Evolutionary conservation across 2,113 vertebrate genomes (phyloP), one percentile per base, ranked within the genome.

Genomic region (Petroica traversi): DNA sequence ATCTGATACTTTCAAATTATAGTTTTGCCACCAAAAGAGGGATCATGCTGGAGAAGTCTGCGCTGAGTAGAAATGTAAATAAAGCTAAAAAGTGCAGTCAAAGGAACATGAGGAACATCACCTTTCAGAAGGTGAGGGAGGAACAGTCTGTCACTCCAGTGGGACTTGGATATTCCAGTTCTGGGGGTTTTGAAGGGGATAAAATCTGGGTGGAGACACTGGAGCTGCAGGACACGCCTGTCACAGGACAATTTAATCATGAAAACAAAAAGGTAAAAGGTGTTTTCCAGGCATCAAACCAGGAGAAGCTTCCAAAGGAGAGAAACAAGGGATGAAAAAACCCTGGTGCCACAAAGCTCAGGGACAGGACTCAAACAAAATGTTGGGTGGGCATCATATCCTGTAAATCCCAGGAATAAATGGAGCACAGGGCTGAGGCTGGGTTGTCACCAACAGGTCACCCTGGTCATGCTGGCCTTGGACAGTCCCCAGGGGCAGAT

Each of bases 21-120:
- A 12, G 8, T 11, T 85, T 92, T 68, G 22, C 57, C 40, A 22
- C n/a, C 46, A 38, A 29, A 85, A 46, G 16, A 51, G 29, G 25
- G 19, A 77, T 31, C 25, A 11, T 19, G 9, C 22, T 89, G 85
- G 61, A 59, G 36, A 75, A 59, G 23, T 34, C 51, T 72, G 33
- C 1, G 2, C 48, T 57, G 33, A 82, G 10, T 31, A 8, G 51
- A 73, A 38, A 45, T 9, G 33, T 19, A 23, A 64, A 72, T 43
- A 28, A 57, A 48, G 19, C 25, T 38, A 17, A 34, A 33, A 71
- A 34, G 5, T 52, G 9, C 40, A 72, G 34, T 4, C 0, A 0
- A 58, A 58, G 68, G 45, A 28, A 40, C 7, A 18, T 59, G 62
- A 24, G 36, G 33, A 81, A 24, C 16, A 33, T 66, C 77, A 69